These are phyloP conservation scores for Polyploca ridens DNA, from an alignment of 2,888 invertebrate species.

Conservation along the genomic window DNA sequence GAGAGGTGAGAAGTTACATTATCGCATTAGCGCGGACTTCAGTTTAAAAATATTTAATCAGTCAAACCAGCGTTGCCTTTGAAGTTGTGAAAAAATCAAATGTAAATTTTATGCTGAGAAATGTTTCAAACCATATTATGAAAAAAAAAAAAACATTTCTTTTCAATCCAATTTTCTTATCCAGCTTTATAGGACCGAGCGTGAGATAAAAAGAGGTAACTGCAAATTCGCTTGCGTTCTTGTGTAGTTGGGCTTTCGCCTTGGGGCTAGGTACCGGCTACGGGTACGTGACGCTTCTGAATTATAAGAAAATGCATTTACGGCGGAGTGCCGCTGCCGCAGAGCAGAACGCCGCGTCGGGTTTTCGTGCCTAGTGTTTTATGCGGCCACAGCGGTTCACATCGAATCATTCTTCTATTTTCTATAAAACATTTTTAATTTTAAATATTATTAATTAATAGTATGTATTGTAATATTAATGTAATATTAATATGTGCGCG, in stretches of 20 bases:
- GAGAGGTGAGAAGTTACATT: too few relatives aligned
- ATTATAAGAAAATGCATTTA: conserved; percentile 84
- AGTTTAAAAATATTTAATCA: not conserved
- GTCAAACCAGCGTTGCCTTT: not conserved
- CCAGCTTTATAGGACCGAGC: conserved; percentile 68
- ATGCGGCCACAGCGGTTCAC: conserved; percentile 61
- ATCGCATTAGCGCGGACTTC: too few relatives aligned
- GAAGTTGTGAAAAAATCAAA: not conserved
- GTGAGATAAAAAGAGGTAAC: conserved; percentile 77
- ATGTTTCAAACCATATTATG: conserved; percentile 9
- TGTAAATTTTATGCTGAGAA: conserved; percentile 7
- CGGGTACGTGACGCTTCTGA: conserved; percentile 80
- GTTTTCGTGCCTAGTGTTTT: conserved; percentile 66
- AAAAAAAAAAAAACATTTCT: conserved; percentile 35
- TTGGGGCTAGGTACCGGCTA: conserved; percentile 55
- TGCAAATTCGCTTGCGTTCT: conserved; percentile 79
- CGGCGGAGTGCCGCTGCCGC: conserved; percentile 64
- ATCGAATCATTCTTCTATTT: conserved; percentile 27
- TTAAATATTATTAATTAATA: not conserved
- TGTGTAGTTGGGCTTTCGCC: conserved; percentile 63
- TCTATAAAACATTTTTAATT: not conserved
- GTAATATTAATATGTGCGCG: too few relatives aligned
- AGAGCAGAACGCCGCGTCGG: conserved; percentile 58
- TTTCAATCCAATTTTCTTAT: conserved; percentile 74
- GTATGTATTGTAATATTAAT: too few relatives aligned